A percentile compares a stretch with the other conserved stretches of the same genome.
These are phyloP conservation scores for Collichthys lucidus DNA, from an alignment of 2,113 vertebrate species.

Conservation along the genomic window DNA sequence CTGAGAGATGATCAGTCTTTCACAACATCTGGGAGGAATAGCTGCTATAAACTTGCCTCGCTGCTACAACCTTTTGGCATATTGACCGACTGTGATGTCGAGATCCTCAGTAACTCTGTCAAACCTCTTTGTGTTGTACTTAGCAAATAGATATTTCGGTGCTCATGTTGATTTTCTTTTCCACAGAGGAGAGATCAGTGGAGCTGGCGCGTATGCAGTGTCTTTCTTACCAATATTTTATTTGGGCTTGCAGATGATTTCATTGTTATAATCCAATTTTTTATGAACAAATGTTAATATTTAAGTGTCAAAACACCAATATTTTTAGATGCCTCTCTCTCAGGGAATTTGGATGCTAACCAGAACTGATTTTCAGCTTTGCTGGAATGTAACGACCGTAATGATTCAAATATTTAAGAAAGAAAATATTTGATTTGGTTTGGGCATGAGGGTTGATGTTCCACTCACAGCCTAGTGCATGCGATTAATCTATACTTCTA, in stretches of 20 bases:
- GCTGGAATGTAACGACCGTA: too few species aligned
- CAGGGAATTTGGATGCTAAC: not conserved
- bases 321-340: not conserved
- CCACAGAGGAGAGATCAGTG: not conserved
- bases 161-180: not conserved
- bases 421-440: too few species aligned
- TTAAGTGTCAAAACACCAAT: not conserved
- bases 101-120: slow-evolving; percentile 12
- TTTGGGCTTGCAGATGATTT: not conserved
- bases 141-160: slow-evolving; percentile 11
- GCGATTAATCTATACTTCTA: too few species aligned
- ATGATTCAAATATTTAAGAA: too few species aligned
- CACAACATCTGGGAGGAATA: slow-evolving; percentile 36
- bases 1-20: slow-evolving; percentile 31
- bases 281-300: not conserved
- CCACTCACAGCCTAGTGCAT: too few species aligned
- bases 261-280: not conserved
- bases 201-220: not conserved
- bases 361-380: not conserved
- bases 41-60: slow-evolving; percentile 2
- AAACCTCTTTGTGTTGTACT: not conserved
- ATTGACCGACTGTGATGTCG: not conserved
- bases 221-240: not conserved
- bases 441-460: too few species aligned
- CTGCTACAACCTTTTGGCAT: slow-evolving; percentile 14